phyloP scores from a whole-genome alignment of 1,140 invertebrate species.

The Chironomus striatipennis region DNA sequence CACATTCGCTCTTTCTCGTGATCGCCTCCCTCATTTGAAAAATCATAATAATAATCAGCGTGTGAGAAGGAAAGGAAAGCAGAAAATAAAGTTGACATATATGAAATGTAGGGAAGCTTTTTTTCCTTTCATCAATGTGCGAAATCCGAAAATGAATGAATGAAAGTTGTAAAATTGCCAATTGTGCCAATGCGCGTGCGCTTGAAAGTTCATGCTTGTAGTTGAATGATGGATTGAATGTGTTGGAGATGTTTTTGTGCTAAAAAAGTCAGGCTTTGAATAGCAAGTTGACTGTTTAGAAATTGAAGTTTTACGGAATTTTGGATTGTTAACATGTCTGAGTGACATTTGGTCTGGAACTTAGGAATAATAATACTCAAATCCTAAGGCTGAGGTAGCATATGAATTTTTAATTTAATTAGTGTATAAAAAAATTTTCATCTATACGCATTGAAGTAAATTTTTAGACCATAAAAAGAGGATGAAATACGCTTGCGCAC shows the following conservation, averaged over 20 bases:
- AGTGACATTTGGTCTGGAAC: no score
- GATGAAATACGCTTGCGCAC: background rate
- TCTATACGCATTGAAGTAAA: no score
- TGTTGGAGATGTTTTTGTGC: background rate
- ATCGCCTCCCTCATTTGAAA: background rate
- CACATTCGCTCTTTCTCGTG: no score
- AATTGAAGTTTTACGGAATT: no score
- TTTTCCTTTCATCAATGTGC: background rate
- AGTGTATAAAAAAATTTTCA: no score
- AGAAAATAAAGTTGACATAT: no score
- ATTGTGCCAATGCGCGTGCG: background rate
- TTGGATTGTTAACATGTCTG: no score
- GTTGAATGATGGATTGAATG: background rate
- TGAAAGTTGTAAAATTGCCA: constrained; percentile 14
- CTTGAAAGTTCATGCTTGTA: background rate
- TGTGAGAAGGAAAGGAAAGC: background rate
- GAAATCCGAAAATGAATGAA: background rate
- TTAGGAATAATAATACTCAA: no score
- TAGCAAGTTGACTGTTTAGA: background rate
- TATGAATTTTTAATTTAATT: no score
- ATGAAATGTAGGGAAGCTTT: no score
- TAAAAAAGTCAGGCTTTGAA: constrained; percentile 1
- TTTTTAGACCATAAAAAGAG: no score
- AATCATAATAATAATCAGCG: background rate
- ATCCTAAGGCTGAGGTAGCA: no score